A percentile compares a stretch with the other conserved stretches of the same genome.
Evolutionary conservation across 1,140 invertebrate species (phyloP).

Genomic region (Holcopasites calliopsidis): DNA sequence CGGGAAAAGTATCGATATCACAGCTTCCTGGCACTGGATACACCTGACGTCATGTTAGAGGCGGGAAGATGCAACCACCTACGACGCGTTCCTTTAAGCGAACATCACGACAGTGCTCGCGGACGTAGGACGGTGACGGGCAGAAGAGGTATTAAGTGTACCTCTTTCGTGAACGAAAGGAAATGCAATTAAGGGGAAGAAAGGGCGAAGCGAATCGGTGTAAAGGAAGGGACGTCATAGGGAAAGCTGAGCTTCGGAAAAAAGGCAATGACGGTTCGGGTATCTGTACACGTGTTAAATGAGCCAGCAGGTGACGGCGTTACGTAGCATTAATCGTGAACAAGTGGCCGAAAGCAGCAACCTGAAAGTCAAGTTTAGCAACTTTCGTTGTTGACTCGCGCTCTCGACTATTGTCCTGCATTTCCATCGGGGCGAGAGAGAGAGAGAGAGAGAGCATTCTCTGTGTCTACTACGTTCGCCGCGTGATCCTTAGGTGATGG

Average conservation of each 20-base stretch:
- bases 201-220: too few species aligned
- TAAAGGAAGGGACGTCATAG: background rate
- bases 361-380: slow-evolving; percentile 51
- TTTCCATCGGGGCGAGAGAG: slow-evolving; percentile 17
- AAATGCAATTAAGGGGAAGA: background rate
- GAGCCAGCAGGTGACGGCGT: background rate
- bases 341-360: slow-evolving; percentile 45
- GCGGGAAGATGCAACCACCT: slow-evolving; percentile 18
- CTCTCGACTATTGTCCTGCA: slow-evolving; percentile 36
- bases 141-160: too few species aligned
- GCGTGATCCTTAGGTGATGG: slow-evolving; percentile 49
- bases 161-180: too few species aligned
- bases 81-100: background rate
- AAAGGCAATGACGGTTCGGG: background rate
- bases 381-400: slow-evolving; percentile 39
- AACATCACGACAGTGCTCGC: background rate
- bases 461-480: slow-evolving; percentile 22
- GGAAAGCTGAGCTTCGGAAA: background rate
- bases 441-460: background rate
- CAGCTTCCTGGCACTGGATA: background rate
- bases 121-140: slow-evolving; percentile 11
- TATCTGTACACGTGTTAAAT: slow-evolving; percentile 16
- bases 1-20: background rate
- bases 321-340: slow-evolving; percentile 33
- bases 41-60: slow-evolving; percentile 29